phyloP scores from a whole-genome alignment of 2,888 invertebrate species.

The Ornithoptera alexandrae region DNA sequence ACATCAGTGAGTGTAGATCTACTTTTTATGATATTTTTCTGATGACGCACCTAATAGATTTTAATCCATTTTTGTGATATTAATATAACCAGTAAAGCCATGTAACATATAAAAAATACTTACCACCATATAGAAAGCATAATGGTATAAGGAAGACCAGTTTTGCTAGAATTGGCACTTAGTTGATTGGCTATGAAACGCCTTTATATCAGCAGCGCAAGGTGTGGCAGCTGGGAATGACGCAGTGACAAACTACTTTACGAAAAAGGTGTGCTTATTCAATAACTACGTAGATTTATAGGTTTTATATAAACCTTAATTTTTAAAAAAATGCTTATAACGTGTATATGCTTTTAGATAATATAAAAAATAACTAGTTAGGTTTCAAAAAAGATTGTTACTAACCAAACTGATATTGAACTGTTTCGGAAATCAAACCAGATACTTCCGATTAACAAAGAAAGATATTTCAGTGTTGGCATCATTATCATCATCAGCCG shows the following conservation, averaged over 20 bases:
- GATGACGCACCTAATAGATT: too few species aligned
- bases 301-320: background rate
- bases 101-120: too few species aligned
- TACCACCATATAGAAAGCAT: too few species aligned
- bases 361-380: background rate
- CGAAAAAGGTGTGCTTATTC: conserved; percentile 7
- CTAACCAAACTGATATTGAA: too few species aligned
- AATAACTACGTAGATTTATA: background rate
- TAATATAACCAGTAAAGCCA: too few species aligned
- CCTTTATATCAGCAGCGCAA: conserved; percentile 34
- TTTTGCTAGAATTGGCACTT: conserved; percentile 34
- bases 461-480: too few species aligned
- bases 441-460: too few species aligned
- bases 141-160: background rate
- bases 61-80: too few species aligned
- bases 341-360: background rate
- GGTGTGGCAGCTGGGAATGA: conserved; percentile 33
- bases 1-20: too few species aligned
- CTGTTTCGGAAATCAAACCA: too few species aligned
- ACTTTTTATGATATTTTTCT: too few species aligned
- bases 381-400: background rate
- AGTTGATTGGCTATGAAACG: conserved; percentile 37
- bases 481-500: too few species aligned
- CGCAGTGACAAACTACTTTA: conserved; percentile 9
- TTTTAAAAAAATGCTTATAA: background rate